These are phyloP conservation scores for Phyllostomus hastatus DNA, from an alignment of 2,113 vertebrate genomes.

Conservation along the genomic window DNA sequence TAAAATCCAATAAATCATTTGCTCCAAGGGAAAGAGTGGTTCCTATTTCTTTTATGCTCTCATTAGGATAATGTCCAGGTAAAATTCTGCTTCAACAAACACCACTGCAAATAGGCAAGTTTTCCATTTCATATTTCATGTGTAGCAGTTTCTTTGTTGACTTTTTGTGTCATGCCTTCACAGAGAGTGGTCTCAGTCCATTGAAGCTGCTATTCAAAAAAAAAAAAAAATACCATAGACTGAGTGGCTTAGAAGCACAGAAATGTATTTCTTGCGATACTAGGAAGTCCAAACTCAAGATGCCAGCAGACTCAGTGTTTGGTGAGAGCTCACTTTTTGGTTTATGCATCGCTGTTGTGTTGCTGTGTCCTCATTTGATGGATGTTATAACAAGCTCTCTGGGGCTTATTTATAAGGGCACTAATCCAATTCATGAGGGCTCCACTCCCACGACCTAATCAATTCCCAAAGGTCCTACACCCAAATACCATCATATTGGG, in stretches of 20 bases:
- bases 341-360: not conserved
- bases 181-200: not conserved
- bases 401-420: not conserved
- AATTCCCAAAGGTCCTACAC: not conserved
- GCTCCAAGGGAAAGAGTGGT: not conserved
- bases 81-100: not conserved
- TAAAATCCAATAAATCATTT: not conserved
- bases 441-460: not conserved
- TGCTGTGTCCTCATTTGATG: not conserved
- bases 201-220: not conserved
- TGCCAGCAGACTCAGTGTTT: not conserved
- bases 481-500: not conserved
- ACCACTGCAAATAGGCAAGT: not conserved
- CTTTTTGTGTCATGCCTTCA: not conserved
- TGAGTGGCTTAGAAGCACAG: not conserved
- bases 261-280: not conserved
- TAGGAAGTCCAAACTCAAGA: not conserved
- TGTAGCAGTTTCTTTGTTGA: not conserved
- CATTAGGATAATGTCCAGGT: not conserved
- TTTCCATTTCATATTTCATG: not conserved
- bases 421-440: not conserved
- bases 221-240: not conserved
- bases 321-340: not conserved
- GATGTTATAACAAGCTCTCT: not conserved
- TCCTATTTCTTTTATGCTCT: not conserved